A percentile compares a stretch with the other conserved stretches of the same genome.
phyloP scores from a whole-genome alignment of 2,888 invertebrate genomes.

The Diaprepes abbreviatus region DNA sequence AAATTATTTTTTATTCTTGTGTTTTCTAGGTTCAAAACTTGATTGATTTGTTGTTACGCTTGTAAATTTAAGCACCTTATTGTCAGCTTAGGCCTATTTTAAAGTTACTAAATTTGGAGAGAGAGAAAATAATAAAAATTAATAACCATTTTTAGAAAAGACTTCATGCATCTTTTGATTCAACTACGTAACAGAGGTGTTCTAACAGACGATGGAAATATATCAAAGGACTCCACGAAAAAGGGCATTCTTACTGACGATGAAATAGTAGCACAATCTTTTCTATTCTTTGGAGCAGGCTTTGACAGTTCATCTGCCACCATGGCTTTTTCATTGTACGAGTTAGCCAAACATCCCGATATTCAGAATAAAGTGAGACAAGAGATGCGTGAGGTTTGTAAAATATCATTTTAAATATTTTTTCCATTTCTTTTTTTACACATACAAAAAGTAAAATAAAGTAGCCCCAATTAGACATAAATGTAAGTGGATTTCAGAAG shows the following conservation, averaged over 20 bases:
- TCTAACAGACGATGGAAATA: constrained; percentile 63
- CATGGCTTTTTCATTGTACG: constrained; percentile 54
- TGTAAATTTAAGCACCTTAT: too few relatives aligned
- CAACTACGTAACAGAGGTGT: constrained; percentile 58
- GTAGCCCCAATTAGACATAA: too few relatives aligned
- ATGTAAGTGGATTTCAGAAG: too few relatives aligned
- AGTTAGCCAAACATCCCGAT: constrained; percentile 50
- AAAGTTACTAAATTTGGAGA: too few relatives aligned
- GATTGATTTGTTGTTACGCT: too few relatives aligned
- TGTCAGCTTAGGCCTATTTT: too few relatives aligned
- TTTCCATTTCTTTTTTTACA: too few relatives aligned
- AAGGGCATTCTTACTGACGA: constrained; percentile 66
- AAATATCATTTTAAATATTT: too few relatives aligned
- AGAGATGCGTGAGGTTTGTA: constrained; percentile 48
- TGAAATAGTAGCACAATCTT: constrained; percentile 54
- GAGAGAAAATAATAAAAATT: too few relatives aligned
- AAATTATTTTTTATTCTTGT: too few relatives aligned
- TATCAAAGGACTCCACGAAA: not conserved
- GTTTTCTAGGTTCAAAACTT: too few relatives aligned
- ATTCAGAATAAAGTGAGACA: constrained; percentile 52
- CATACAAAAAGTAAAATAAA: too few relatives aligned
- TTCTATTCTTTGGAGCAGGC: constrained; percentile 55
- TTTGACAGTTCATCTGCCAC: constrained; percentile 56
- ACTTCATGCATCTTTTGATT: constrained; percentile 39
- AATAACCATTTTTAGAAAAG: constrained; percentile 57